These are phyloP conservation scores for Diorhabda sublineata DNA, from an alignment of 1,140 invertebrate genomes.

Conservation along the genomic window DNA sequence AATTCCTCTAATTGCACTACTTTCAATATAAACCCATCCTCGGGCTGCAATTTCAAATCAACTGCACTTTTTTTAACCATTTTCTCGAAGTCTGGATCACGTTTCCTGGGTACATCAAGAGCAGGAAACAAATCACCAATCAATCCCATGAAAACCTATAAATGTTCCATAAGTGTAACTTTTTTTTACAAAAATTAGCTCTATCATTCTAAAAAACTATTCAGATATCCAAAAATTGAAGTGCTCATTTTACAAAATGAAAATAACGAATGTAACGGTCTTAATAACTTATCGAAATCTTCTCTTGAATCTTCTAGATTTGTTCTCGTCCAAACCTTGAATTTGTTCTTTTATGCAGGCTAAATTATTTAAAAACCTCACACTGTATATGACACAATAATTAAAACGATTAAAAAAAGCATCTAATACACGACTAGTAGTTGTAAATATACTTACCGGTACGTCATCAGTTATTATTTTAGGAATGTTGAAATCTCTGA, in stretches of 20 bases:
- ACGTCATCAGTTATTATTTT: constrained; percentile 90
- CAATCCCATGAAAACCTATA: constrained; percentile 77
- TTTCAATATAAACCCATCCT: constrained; percentile 84
- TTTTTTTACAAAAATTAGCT: too few species aligned
- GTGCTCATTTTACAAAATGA: too few species aligned
- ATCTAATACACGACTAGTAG: neutral
- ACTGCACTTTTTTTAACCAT: constrained; percentile 69
- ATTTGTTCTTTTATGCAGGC: neutral
- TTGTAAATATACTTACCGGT: constrained; percentile 47
- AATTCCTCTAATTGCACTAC: constrained; percentile 90
- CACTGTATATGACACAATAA: neutral
- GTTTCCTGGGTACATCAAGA: constrained; percentile 79
- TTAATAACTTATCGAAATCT: too few species aligned
- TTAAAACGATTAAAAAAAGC: neutral
- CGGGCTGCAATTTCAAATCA: constrained; percentile 84
- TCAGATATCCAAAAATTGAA: too few species aligned
- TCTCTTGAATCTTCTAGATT: too few species aligned
- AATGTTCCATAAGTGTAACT: neutral
- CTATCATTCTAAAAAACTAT: too few species aligned
- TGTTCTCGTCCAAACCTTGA: too few species aligned
- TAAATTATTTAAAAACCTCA: neutral
- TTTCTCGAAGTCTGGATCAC: constrained; percentile 81
- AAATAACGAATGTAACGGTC: too few species aligned
- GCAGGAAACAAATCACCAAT: constrained; percentile 87
- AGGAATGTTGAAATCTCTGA: constrained; percentile 89